phyloP scores from a whole-genome alignment of 1,140 invertebrate species.

The Formica exsecta region DNA sequence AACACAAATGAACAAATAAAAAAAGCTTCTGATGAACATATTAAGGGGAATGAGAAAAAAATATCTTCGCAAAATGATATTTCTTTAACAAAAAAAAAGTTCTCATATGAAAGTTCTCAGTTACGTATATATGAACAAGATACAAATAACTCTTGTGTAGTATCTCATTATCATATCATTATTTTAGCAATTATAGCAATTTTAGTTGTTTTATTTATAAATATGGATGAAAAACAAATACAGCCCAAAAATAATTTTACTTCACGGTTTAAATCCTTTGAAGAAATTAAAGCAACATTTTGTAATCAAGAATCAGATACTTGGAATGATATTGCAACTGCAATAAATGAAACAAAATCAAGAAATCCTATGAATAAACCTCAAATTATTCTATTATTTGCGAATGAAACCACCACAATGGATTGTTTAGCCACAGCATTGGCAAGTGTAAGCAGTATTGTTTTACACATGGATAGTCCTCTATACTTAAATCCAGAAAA shows the following conservation, averaged over 20 bases:
- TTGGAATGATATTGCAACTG: conserved; percentile 76
- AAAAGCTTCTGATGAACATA: neutral
- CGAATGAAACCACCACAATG: conserved; percentile 71
- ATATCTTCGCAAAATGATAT: neutral
- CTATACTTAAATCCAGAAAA: conserved; percentile 73
- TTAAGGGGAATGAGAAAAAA: neutral
- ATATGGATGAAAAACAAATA: neutral
- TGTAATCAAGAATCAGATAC: conserved; percentile 74
- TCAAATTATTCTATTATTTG: conserved; percentile 78
- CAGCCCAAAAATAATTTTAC: neutral
- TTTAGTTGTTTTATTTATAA: neutral
- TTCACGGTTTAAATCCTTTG: neutral
- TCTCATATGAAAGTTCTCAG: no score
- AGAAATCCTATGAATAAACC: conserved; percentile 64
- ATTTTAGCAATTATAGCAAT: neutral
- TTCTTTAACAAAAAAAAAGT: neutral
- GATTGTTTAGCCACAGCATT: conserved; percentile 78
- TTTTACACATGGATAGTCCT: conserved; percentile 66
- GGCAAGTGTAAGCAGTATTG: conserved; percentile 70
- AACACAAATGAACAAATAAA: neutral
- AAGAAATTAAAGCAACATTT: conserved; percentile 65
- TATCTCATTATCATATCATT: neutral
- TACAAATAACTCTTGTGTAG: neutral
- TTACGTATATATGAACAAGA: neutral
- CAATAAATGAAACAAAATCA: conserved; percentile 70